Evolutionary conservation across 2,888 invertebrate species (phyloP).

Genomic region (Bimastos eiseni): DNA sequence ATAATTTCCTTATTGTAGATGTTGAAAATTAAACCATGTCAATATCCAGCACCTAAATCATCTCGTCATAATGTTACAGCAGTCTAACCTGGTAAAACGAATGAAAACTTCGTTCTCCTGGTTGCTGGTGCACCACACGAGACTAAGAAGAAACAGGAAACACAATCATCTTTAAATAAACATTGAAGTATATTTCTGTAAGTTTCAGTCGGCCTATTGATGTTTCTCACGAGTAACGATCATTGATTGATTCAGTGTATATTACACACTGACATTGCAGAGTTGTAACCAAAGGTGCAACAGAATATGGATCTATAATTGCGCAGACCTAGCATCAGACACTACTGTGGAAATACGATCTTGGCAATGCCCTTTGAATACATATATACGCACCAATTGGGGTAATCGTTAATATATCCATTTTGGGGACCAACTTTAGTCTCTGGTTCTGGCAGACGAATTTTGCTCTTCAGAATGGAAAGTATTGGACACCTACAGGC

Average conservation of each 20-base stretch:
- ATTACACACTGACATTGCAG: background rate
- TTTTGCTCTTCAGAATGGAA: too few species aligned
- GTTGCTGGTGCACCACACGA: slow-evolving; percentile 89
- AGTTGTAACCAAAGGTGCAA: too few species aligned
- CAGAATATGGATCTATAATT: too few species aligned
- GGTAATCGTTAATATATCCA: too few species aligned
- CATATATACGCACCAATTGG: too few species aligned
- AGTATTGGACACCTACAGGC: too few species aligned
- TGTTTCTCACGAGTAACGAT: background rate
- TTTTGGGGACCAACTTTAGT: too few species aligned
- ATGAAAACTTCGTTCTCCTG: slow-evolving; percentile 95
- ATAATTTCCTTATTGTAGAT: background rate
- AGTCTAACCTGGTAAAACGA: slow-evolving; percentile 83
- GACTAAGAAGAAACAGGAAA: slow-evolving; percentile 66
- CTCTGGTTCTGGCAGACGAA: too few species aligned
- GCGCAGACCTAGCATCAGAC: too few species aligned
- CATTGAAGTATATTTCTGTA: background rate
- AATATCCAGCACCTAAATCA: background rate
- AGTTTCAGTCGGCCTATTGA: background rate
- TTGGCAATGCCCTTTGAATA: too few species aligned
- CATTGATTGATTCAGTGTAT: background rate
- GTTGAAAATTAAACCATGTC: background rate
- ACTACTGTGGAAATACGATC: too few species aligned
- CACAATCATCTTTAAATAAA: background rate
- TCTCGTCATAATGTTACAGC: background rate